phyloP scores from a whole-genome alignment of 2,888 invertebrate species.

The Danaus chrysippus region DNA sequence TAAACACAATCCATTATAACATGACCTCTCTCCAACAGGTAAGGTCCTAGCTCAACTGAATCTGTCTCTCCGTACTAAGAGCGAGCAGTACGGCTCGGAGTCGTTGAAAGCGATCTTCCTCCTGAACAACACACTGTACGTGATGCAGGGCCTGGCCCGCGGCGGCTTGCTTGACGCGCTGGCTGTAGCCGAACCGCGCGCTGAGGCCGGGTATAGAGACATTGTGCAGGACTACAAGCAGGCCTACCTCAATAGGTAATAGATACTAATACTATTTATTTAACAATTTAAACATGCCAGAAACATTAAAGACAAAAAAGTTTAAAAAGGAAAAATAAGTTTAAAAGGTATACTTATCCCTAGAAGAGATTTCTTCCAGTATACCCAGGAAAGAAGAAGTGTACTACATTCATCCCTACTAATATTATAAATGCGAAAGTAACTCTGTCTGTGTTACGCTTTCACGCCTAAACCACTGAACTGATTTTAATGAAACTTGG shows the following conservation, averaged over 20 bases:
- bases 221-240: conserved; percentile 92
- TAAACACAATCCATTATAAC: background rate
- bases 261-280: background rate
- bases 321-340: no score
- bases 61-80: conserved; percentile 92
- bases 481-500: no score
- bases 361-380: no score
- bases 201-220: conserved; percentile 91
- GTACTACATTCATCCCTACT: no score
- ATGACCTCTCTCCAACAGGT: conserved; percentile 71
- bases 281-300: no score
- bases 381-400: no score
- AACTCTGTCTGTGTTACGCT: no score
- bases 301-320: no score
- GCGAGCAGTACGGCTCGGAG: conserved; percentile 91
- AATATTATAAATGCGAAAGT: no score
- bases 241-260: conserved; percentile 82
- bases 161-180: conserved; percentile 91
- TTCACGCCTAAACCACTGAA: no score
- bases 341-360: no score
- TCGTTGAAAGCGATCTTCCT: conserved; percentile 94
- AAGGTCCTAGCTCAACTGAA: conserved; percentile 94
- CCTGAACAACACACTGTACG: conserved; percentile 95
- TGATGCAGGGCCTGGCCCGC: conserved; percentile 86
- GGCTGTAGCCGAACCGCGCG: conserved; percentile 89